Evolutionary conservation across 1,140 invertebrate species (phyloP).

Genomic region (Adoxophyes honmai): DNA sequence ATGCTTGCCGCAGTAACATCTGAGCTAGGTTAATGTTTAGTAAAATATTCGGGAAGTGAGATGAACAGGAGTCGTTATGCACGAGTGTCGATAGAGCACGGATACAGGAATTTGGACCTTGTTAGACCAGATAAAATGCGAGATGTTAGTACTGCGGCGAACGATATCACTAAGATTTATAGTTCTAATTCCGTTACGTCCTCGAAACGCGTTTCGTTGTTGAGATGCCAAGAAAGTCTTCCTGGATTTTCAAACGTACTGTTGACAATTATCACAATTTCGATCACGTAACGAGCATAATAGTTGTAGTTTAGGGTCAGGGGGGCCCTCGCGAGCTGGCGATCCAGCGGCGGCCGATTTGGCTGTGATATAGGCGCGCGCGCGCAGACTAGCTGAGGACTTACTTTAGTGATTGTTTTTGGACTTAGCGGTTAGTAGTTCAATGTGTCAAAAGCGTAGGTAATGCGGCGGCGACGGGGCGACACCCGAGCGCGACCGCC

Average conservation of each 20-base stretch:
- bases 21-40: conserved; percentile 4
- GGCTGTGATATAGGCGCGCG: conserved; percentile 57
- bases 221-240: too few species aligned
- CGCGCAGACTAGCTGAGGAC: conserved; percentile 21
- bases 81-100: too few species aligned
- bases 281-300: conserved; percentile 7
- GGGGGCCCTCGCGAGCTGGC: not conserved
- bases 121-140: too few species aligned
- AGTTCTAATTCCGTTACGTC: not conserved
- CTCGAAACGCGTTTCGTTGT: not conserved
- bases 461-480: not conserved
- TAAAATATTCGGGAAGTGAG: not conserved
- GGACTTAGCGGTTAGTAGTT: conserved; percentile 7
- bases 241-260: not conserved
- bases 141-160: not conserved
- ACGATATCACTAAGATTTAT: not conserved
- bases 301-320: not conserved
- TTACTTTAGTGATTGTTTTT: not conserved
- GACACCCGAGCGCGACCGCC: not conserved
- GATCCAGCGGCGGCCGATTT: conserved; percentile 40
- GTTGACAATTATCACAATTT: not conserved
- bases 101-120: too few species aligned
- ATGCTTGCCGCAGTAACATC: conserved; percentile 7
- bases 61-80: too few species aligned
- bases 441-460: conserved; percentile 8